phyloP scores from a whole-genome alignment of 2,888 invertebrate genomes.

The Romanomermis culicivorax region DNA sequence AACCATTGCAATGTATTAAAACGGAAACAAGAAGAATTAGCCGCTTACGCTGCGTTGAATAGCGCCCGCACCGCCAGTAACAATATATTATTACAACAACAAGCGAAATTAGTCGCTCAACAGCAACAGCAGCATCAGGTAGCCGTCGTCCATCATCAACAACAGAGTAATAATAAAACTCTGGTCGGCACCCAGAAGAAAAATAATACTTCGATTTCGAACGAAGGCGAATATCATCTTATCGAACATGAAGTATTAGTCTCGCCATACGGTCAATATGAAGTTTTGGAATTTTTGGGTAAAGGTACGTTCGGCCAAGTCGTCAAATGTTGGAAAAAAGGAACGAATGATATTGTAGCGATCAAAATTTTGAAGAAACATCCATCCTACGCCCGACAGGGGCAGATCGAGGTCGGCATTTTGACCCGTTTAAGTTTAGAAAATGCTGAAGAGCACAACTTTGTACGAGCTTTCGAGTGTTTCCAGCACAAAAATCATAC shows the following conservation, averaged over 20 bases:
- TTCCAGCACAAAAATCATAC: slow-evolving; percentile 99
- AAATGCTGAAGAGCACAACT: slow-evolving; percentile 97
- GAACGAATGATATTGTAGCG: slow-evolving; percentile 98
- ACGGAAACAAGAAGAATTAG: neutral
- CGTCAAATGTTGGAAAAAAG: slow-evolving; percentile 99
- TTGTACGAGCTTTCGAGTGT: slow-evolving; percentile 97
- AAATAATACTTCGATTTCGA: neutral
- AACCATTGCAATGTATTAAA: neutral
- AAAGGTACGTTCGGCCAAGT: slow-evolving; percentile 96
- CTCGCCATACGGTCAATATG: slow-evolving; percentile 27
- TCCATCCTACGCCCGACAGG: slow-evolving; percentile 97
- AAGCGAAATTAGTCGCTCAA: neutral
- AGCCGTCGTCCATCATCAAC: neutral
- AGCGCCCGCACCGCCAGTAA: neutral
- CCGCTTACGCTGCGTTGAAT: neutral
- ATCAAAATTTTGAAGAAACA: slow-evolving; percentile 99
- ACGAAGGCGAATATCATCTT: slow-evolving; percentile 18
- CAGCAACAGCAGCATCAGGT: neutral
- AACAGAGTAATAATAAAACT: neutral
- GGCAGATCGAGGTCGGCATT: slow-evolving; percentile 82
- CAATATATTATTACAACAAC: neutral
- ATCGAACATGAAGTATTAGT: slow-evolving; percentile 26
- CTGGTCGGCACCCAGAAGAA: neutral
- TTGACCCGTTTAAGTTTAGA: slow-evolving; percentile 48
- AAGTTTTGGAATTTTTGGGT: slow-evolving; percentile 72